phyloP scores from a whole-genome alignment of 2,888 invertebrate genomes.

The Cerastis rubricosa region DNA sequence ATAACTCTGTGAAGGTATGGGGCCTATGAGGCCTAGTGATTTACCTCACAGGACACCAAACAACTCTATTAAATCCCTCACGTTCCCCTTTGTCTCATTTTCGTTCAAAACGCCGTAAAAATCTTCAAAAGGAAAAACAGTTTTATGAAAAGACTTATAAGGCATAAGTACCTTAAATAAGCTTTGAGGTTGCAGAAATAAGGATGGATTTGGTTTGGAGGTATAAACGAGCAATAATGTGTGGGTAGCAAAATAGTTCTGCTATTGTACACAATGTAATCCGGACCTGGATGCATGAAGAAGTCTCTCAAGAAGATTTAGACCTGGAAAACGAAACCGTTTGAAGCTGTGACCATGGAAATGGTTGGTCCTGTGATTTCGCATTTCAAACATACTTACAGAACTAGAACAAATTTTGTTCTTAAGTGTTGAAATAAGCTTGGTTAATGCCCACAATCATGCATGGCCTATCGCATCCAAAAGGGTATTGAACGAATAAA shows the following conservation, averaged over 20 bases:
- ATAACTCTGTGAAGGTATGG: background rate
- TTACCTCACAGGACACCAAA: slow-evolving; percentile 12
- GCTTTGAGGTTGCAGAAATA: accelerated
- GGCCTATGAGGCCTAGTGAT: background rate
- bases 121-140: slow-evolving; percentile 38
- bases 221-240: slow-evolving; percentile 34
- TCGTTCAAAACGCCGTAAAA: slow-evolving; percentile 45
- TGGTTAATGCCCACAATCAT: too few species aligned
- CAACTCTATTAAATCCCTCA: slow-evolving; percentile 32
- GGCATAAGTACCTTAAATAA: background rate
- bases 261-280: slow-evolving; percentile 71
- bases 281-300: slow-evolving; percentile 61
- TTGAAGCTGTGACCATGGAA: background rate
- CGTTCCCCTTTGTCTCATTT: slow-evolving; percentile 37
- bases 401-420: too few species aligned
- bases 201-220: slow-evolving; percentile 20
- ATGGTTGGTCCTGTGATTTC: background rate
- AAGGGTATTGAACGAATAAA: too few species aligned
- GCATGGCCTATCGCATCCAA: too few species aligned
- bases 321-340: background rate
- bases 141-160: slow-evolving; percentile 32
- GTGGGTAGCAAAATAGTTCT: slow-evolving; percentile 72
- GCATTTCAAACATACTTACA: too few species aligned
- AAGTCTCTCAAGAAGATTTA: too few species aligned
- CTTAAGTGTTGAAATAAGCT: too few species aligned